A percentile compares a stretch with the other conserved stretches of the same genome.
Conservation (phyloP, 2,888 invertebrate genomes). For the Philereme vetulata region DNA sequence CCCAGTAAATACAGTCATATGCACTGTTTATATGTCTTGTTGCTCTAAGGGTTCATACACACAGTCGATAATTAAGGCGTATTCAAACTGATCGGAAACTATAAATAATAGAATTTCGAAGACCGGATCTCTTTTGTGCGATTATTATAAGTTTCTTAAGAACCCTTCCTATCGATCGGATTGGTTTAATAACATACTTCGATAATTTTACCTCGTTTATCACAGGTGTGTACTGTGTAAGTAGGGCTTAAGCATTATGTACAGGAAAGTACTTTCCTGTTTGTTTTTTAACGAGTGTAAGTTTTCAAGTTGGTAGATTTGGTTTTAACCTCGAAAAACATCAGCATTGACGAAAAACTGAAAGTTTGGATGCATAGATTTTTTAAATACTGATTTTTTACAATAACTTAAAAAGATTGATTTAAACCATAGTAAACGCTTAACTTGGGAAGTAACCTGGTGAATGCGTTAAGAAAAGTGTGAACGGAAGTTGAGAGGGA, state of each 20-base stretch:
- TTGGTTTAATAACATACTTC: slow-evolving; percentile 77
- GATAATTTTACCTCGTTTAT: slow-evolving; percentile 65
- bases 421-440: no score
- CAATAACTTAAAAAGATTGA: neutral
- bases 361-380: no score
- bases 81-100: slow-evolving; percentile 82
- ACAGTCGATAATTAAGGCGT: slow-evolving; percentile 82
- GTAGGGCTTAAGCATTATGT: neutral
- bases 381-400: no score
- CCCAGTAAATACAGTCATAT: slow-evolving; percentile 6
- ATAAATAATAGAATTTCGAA: slow-evolving; percentile 80
- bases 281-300: neutral
- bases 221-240: slow-evolving; percentile 60
- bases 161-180: slow-evolving; percentile 80
- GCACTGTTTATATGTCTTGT: neutral
- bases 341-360: no score
- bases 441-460: no score
- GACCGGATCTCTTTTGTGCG: slow-evolving; percentile 82
- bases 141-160: slow-evolving; percentile 73
- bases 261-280: neutral
- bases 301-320: neutral
- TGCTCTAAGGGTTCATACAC: slow-evolving; percentile 43
- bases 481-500: no score
- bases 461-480: no score
- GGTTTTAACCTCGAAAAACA: no score